These are phyloP conservation scores for Emydura subglobosa DNA, from an alignment of 2,113 vertebrate genomes.

Conservation along the genomic window DNA sequence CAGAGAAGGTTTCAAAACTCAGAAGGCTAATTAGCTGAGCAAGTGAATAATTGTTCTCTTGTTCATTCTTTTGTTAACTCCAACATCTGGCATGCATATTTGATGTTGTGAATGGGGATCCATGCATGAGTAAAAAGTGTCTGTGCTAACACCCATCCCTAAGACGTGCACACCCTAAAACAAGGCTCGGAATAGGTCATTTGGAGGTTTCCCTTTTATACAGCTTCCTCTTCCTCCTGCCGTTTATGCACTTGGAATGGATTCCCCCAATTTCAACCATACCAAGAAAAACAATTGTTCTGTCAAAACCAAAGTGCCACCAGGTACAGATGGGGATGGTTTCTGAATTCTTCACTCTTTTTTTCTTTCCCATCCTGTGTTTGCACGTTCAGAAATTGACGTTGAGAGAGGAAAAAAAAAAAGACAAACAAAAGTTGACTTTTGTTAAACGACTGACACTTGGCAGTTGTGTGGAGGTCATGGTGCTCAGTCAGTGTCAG, in stretches of 20 bases:
- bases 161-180: background rate
- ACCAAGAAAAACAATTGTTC: conserved; percentile 49
- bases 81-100: background rate
- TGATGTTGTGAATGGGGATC: conserved; percentile 26
- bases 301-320: conserved; percentile 46
- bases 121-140: conserved; percentile 22
- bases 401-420: conserved; percentile 14
- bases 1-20: background rate
- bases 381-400: conserved; percentile 73
- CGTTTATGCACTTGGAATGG: background rate
- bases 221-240: background rate
- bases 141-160: background rate
- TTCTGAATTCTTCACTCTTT: conserved; percentile 28
- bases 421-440: conserved; percentile 74
- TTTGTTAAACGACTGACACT: conserved; percentile 70
- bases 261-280: conserved; percentile 38
- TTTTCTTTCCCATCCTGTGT: conserved; percentile 23
- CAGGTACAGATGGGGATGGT: conserved; percentile 20
- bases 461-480: conserved; percentile 80
- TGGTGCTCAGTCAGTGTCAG: conserved; percentile 75
- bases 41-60: background rate
- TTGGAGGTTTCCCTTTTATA: background rate
- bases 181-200: background rate
- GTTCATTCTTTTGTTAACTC: background rate
- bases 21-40: background rate